Evolutionary conservation across 35 echinoderm and acorn worm species (phyloP).

Genomic region (Apostichopus japonicus): DNA sequence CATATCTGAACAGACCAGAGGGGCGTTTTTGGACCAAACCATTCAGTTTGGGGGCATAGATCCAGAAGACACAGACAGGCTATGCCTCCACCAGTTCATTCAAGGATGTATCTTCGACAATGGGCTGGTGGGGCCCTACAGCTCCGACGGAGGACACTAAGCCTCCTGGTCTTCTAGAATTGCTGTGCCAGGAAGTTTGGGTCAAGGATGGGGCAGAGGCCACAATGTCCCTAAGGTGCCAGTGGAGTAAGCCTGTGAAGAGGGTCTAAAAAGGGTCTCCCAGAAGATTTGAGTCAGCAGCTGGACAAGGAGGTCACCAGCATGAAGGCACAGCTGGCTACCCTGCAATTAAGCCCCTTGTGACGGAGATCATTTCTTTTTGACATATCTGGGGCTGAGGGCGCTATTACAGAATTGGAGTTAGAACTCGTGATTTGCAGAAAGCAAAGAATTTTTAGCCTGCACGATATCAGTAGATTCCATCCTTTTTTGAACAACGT

Average conservation of each 20-base stretch:
- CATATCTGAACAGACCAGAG: background rate
- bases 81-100: background rate
- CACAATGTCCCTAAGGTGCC: background rate
- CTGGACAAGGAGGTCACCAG: background rate
- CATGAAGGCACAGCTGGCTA: background rate
- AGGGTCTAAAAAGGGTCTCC: too few relatives aligned
- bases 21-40: background rate
- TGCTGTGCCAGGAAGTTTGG: background rate
- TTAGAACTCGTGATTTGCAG: too few relatives aligned
- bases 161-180: background rate
- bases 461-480: too few relatives aligned
- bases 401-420: too few relatives aligned
- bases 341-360: background rate
- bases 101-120: background rate
- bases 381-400: too few relatives aligned
- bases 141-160: background rate
- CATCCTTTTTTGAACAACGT: too few relatives aligned
- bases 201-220: background rate
- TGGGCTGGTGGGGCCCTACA: background rate
- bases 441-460: too few relatives aligned
- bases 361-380: too few relatives aligned
- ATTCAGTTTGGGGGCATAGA: background rate
- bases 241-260: background rate
- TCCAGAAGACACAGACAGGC: background rate
- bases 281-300: background rate